Conservation (phyloP, 1,140 invertebrate genomes). For the Luehdorfia chinensis region DNA sequence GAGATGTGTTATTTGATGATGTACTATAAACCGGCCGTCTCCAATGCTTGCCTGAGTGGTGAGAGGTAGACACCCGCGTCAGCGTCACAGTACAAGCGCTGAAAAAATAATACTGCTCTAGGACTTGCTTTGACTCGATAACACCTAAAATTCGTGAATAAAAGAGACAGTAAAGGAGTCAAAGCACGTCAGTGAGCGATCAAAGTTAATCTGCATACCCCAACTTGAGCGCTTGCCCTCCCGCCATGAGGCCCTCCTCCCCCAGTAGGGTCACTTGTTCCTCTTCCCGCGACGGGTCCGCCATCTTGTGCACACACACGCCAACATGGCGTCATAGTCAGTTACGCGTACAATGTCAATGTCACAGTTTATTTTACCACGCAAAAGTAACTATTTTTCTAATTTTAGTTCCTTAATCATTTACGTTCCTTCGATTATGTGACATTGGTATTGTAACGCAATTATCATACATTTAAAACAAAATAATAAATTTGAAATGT, state of each 20-base stretch:
- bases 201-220: slow-evolving; percentile 78
- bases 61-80: slow-evolving; percentile 84
- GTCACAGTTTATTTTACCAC: slow-evolving; percentile 32
- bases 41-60: slow-evolving; percentile 86
- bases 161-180: slow-evolving; percentile 32
- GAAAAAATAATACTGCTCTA: slow-evolving; percentile 79
- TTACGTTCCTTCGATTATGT: too few relatives aligned
- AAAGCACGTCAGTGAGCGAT: slow-evolving; percentile 52
- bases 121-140: slow-evolving; percentile 60
- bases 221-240: slow-evolving; percentile 95
- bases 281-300: slow-evolving; percentile 93
- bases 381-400: background rate
- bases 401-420: too few relatives aligned
- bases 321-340: slow-evolving; percentile 69
- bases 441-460: slow-evolving; percentile 31
- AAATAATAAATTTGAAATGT: slow-evolving; percentile 16
- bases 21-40: slow-evolving; percentile 75
- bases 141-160: slow-evolving; percentile 2
- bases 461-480: background rate
- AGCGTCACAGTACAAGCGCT: slow-evolving; percentile 85
- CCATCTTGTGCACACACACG: slow-evolving; percentile 85
- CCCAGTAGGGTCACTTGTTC: slow-evolving; percentile 95
- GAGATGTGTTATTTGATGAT: slow-evolving; percentile 70
- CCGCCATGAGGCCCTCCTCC: slow-evolving; percentile 94
- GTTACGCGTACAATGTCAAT: slow-evolving; percentile 45